Conservation (phyloP, 2,113 vertebrate species). For the Lasiurus borealis region DNA sequence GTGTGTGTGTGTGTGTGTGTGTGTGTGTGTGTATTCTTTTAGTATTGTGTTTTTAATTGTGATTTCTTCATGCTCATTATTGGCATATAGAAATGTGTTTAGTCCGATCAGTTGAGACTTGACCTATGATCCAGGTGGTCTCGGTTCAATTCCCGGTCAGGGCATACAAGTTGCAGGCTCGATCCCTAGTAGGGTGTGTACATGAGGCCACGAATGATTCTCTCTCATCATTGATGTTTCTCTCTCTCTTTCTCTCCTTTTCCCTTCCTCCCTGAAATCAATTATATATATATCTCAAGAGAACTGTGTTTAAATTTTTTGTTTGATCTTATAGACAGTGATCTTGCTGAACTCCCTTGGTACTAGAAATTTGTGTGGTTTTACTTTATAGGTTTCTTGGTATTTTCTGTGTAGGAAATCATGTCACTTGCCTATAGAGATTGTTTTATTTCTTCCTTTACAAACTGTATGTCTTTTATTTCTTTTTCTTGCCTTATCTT, state of each 20-base stretch:
- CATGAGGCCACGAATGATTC: too few relatives aligned
- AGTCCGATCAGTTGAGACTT: background rate
- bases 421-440: background rate
- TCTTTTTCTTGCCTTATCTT: background rate
- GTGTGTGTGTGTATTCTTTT: too few relatives aligned
- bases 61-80: background rate
- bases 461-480: background rate
- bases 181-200: too few relatives aligned
- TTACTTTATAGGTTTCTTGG: background rate
- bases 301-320: background rate
- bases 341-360: background rate
- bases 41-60: background rate
- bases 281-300: too few relatives aligned
- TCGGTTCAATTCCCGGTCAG: too few relatives aligned
- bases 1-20: too few relatives aligned
- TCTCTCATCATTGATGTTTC: too few relatives aligned
- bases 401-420: slow-evolving; percentile 27
- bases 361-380: background rate
- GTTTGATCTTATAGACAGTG: background rate
- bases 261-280: too few relatives aligned
- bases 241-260: too few relatives aligned
- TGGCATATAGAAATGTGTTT: slow-evolving; percentile 22
- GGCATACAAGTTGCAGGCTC: too few relatives aligned
- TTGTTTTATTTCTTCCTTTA: slow-evolving; percentile 23
- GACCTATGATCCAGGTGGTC: too few relatives aligned